Evolutionary conservation across 2,888 invertebrate genomes (phyloP), one percentile per base, ranked within the genome.

Genomic region (Lycaena phlaeas): DNA sequence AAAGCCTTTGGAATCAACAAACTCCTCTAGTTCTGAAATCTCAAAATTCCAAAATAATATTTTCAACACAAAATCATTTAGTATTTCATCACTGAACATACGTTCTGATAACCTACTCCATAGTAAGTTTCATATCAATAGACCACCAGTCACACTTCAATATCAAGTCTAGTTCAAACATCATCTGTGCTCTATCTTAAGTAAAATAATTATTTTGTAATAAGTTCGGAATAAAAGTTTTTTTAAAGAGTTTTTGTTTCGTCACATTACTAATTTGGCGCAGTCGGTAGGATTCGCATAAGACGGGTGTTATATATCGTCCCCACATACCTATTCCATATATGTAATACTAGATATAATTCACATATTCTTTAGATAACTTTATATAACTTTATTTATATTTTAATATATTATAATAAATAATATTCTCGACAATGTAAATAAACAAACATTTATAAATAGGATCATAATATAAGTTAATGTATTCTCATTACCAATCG

Each of bases 21-120:
- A n/a, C n/a, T n/a, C n/a, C n/a, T n/a, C n/a, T n/a, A n/a, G n/a
- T n/a, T n/a, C n/a, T n/a, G n/a, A n/a, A n/a, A n/a, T n/a, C n/a
- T n/a, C n/a, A n/a, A n/a, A n/a, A n/a, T n/a, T n/a, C n/a, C n/a
- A n/a, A n/a, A n/a, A n/a, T n/a, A n/a, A n/a, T 12, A 38, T 27
- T 43, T 36, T 14, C 40, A 36, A 17, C 27, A 11, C 29, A 18
- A 12, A 48, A 45, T 48, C 51, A 1, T 50, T 44, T 31, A 44
- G 36, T 25, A 53, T 58, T 14, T 53, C 52, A 2, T 44, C 54
- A n/a, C 29, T 54, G 9, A 56, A 56, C 34, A 41, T 56, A 6
- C 54, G 54, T 40, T 53, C 51, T 18, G 54, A 56, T 51, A 49
- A 42, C 1, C 17, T 58, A 5, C 56, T 56, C 36, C 54, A 57